Evolutionary conservation across 2,113 vertebrate genomes (phyloP).

Genomic region (Neotragus pygmaeus): DNA sequence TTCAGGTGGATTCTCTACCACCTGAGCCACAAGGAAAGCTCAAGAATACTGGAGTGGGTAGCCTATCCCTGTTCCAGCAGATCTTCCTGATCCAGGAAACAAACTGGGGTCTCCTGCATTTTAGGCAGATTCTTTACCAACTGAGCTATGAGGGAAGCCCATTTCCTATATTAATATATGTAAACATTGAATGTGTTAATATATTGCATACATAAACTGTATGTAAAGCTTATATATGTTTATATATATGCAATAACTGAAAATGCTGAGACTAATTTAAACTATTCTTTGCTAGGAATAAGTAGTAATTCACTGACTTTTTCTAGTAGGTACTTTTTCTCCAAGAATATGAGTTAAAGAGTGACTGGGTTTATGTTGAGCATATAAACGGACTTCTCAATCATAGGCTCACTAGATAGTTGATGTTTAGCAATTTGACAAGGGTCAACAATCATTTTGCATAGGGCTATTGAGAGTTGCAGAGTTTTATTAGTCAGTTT

Average conservation of each 20-base stretch:
- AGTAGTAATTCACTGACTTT: neutral
- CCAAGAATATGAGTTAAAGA: neutral
- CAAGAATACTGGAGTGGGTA: neutral
- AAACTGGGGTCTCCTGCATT: neutral
- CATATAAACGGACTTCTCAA: neutral
- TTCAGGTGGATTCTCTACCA: neutral
- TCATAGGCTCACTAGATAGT: neutral
- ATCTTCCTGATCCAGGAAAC: neutral
- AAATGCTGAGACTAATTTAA: neutral
- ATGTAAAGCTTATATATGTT: neutral
- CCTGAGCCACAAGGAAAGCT: neutral
- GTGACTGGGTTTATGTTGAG: neutral
- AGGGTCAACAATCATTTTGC: neutral
- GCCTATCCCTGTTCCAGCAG: neutral
- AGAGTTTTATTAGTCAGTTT: neutral
- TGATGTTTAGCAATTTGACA: neutral
- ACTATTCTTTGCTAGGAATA: neutral
- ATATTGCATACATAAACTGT: neutral
- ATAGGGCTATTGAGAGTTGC: neutral
- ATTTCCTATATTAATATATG: neutral
- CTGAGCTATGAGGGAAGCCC: neutral
- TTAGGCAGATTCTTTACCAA: neutral
- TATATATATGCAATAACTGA: neutral
- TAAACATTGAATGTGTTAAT: neutral
- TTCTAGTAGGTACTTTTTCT: neutral